Base-by-base conservation (phyloP, 2,797 vertebrate species). In the Anabacerthia variegaticeps region DNA sequence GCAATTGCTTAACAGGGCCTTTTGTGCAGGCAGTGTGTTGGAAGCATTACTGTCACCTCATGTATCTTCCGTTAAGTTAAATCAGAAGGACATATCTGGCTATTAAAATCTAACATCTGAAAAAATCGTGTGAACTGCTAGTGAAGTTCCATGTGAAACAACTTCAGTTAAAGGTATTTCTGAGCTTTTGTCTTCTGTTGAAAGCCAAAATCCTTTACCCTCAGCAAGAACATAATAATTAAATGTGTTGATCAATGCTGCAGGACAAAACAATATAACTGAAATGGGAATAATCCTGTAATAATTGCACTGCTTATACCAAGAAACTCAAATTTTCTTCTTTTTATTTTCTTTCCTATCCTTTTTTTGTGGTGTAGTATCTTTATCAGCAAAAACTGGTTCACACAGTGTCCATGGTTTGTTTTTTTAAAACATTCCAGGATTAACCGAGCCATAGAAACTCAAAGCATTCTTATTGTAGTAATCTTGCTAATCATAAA, bases 401-500 rank as follows among this genome's bases (percentile, higher is more conserved):
- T 66, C 37, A 59, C 27, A 24, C 0, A 0, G 22, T 9, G 10
- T 61, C 61, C 27, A 20, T 66, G 67, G 61, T 27, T 48, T 51
- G 46, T n/a, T 51, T 78, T 85, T 86, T 84, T 52, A 26, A 61
- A 85, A 59, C n/a, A 15, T 88, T 92, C 39, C 75, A 63, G 76
- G 90, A 18, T 88, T 74, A 88, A 61, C 55, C 68, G 39, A 79
- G 54, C 65, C 55, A 4, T 13, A 67, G 84, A 85, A 91, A 86
- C 21, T 19, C 43, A 48, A 82, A 77, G 8, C 18, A 34, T 92
- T 84, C 61, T 93, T 89, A 65, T 30, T 59, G 54, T 18, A 74
- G 30, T 73, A 67, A 48, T 83, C 74, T 27, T 75, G 52, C 34
- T 94, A 92, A 97, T 95, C 83, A 72, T 83, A 88, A 95, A 89